A percentile compares a stretch with the other conserved stretches of the same genome.
Evolutionary conservation across 2,113 vertebrate genomes (phyloP).

Genomic region (Crotalus viridis): DNA sequence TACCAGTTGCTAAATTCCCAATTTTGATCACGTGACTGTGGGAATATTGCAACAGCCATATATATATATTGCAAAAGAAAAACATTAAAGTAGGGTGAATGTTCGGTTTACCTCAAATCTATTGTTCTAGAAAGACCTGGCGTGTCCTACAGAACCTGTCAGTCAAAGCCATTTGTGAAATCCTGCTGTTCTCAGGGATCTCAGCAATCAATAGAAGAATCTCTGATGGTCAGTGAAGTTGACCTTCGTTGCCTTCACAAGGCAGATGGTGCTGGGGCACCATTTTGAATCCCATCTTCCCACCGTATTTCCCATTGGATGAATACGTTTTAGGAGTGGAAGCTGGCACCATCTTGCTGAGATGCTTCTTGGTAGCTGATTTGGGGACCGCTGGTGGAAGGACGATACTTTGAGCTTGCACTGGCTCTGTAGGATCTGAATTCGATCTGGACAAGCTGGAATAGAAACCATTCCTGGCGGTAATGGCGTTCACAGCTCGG

Average conservation of each 20-base stretch:
- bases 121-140: background rate
- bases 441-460: constrained; percentile 68
- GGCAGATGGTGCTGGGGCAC: constrained; percentile 14
- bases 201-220: background rate
- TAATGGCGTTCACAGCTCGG: constrained; percentile 69
- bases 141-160: background rate
- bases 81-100: background rate
- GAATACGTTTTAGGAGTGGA: background rate
- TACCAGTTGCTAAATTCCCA: too few species aligned
- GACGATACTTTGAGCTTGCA: background rate
- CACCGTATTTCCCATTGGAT: constrained; percentile 11
- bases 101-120: background rate
- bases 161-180: background rate
- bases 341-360: background rate
- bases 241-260: constrained; percentile 1
- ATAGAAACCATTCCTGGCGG: constrained; percentile 64
- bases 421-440: constrained; percentile 66
- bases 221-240: constrained; percentile 42
- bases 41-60: too few species aligned
- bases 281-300: constrained; percentile 24
- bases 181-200: background rate
- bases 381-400: constrained; percentile 9
- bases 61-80: background rate
- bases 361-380: background rate
- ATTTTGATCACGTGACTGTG: too few species aligned